Evolutionary conservation across 2,797 vertebrate species (phyloP).

Genomic region (Tadarida brasiliensis): DNA sequence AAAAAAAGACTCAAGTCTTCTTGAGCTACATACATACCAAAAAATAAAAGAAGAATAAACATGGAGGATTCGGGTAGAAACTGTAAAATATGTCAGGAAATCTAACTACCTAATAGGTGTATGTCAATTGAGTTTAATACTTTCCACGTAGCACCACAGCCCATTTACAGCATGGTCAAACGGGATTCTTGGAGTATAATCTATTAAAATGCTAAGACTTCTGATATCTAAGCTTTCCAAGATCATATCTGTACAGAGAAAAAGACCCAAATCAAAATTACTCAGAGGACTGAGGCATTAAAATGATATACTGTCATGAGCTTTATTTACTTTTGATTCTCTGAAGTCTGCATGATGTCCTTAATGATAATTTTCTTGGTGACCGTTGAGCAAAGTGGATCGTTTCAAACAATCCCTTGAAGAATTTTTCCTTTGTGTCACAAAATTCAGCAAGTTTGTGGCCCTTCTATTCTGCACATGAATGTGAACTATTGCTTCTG

Average conservation of each 20-base stretch:
- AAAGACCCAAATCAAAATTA: constrained; percentile 21
- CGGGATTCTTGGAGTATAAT: neutral
- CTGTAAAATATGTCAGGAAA: neutral
- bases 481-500: neutral
- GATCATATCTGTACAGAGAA: neutral
- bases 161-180: neutral
- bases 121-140: neutral
- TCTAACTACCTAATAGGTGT: neutral
- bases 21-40: neutral
- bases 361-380: neutral
- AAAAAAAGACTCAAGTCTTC: neutral
- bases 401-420: neutral
- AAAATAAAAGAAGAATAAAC: neutral
- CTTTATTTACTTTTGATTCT: neutral
- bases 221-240: neutral
- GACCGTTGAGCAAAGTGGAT: neutral
- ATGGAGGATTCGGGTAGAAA: neutral
- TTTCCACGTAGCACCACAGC: neutral
- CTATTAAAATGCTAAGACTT: constrained; percentile 28
- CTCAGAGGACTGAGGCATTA: neutral
- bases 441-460: neutral
- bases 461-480: neutral
- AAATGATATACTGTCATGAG: neutral
- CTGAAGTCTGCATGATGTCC: neutral
- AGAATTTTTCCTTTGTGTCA: constrained; percentile 10